Evolutionary conservation across 2,888 invertebrate species (phyloP).

Genomic region (Allophyes oxyacanthae): DNA sequence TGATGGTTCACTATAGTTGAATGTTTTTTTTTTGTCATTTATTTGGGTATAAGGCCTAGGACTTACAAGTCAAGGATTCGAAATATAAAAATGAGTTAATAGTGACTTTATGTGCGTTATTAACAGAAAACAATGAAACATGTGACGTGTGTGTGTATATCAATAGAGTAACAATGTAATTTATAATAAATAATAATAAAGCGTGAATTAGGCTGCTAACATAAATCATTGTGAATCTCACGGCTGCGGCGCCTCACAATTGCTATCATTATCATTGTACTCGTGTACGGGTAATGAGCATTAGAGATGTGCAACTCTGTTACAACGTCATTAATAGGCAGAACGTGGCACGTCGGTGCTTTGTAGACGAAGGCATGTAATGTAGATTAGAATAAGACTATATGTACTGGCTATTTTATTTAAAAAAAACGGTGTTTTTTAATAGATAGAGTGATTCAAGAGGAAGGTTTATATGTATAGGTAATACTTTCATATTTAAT

Average conservation of each 20-base stretch:
- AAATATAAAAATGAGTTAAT: constrained; percentile 6
- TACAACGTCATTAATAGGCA: background rate
- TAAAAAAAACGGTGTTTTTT: too few species aligned
- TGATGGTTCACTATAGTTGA: too few species aligned
- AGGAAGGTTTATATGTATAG: too few species aligned
- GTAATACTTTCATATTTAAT: too few species aligned
- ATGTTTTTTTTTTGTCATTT: too few species aligned
- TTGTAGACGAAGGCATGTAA: too few species aligned
- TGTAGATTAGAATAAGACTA: too few species aligned
- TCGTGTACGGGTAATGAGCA: constrained; percentile 22
- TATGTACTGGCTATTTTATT: too few species aligned
- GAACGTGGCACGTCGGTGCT: background rate
- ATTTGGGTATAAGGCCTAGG: too few species aligned
- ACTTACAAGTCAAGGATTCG: constrained; percentile 4
- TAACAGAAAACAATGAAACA: constrained; percentile 27
- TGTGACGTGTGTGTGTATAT: background rate
- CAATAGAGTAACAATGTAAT: constrained; percentile 24
- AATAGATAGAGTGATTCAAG: too few species aligned
- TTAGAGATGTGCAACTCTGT: constrained; percentile 1
- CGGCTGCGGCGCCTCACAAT: constrained; percentile 31
- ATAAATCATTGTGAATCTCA: constrained; percentile 39
- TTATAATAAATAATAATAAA: too few species aligned
- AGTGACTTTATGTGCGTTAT: too few species aligned
- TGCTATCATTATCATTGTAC: constrained; percentile 19
- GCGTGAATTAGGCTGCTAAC: constrained; percentile 12